These are phyloP conservation scores for Torymus aiolomorphi DNA, from an alignment of 2,888 invertebrate species.

Conservation along the genomic window DNA sequence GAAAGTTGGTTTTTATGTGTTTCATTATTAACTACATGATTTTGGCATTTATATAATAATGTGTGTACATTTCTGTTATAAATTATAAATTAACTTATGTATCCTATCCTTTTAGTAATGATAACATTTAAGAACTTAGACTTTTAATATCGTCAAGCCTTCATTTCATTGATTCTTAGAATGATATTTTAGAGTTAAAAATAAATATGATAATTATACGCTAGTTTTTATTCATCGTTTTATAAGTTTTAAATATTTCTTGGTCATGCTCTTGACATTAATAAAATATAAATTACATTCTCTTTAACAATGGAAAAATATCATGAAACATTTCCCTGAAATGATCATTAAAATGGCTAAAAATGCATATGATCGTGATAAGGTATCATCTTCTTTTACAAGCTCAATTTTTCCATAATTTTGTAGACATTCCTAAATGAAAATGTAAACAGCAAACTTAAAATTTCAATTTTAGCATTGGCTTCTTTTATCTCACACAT, in stretches of 20 bases:
- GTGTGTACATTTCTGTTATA: too few species aligned
- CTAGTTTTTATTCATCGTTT: background rate
- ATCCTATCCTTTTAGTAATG: too few species aligned
- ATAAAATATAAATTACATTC: background rate
- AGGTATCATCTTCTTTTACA: background rate
- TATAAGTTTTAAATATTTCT: background rate
- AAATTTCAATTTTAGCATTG: background rate
- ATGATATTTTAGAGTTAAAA: too few species aligned
- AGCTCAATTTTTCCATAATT: background rate
- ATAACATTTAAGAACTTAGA: too few species aligned
- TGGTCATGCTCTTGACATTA: background rate
- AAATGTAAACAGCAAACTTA: background rate
- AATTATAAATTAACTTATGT: too few species aligned
- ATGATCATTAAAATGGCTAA: background rate
- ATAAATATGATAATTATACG: too few species aligned
- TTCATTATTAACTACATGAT: too few species aligned
- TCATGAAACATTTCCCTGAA: background rate
- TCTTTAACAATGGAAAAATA: constrained; percentile 17
- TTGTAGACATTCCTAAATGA: background rate
- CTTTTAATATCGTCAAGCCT: too few species aligned
- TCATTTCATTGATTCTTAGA: too few species aligned
- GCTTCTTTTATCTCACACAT: constrained; percentile 16
- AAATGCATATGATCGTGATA: constrained; percentile 13
- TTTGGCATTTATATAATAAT: too few species aligned
- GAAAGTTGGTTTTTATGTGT: too few species aligned